Evolutionary conservation across 1,140 invertebrate species (phyloP).

Genomic region (Atta texana): DNA sequence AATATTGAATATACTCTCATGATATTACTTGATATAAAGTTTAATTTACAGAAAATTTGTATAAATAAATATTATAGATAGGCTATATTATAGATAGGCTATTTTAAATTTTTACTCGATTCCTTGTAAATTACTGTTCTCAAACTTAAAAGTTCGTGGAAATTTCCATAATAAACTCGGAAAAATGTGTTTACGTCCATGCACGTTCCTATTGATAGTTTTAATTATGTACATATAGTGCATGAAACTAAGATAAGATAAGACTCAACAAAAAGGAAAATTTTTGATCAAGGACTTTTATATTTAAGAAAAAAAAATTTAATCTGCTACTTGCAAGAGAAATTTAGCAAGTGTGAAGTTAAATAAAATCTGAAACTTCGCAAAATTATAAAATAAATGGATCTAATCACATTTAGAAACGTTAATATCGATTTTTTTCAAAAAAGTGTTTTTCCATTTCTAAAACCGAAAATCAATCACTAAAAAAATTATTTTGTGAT

Average conservation of each 20-base stretch:
- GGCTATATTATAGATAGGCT: neutral
- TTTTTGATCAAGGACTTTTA: neutral
- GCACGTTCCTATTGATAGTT: neutral
- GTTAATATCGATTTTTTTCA: too few species aligned
- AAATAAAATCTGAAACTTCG: too few species aligned
- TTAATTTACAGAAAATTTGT: neutral
- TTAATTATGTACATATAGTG: neutral
- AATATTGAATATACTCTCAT: neutral
- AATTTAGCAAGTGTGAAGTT: too few species aligned
- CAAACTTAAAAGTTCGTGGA: neutral
- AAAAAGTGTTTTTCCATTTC: too few species aligned
- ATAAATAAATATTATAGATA: neutral
- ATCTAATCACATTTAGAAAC: too few species aligned
- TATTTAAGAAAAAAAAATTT: neutral
- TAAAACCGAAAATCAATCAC: too few species aligned
- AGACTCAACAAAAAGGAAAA: neutral
- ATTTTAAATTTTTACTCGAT: neutral
- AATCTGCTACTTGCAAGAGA: neutral
- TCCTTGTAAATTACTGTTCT: neutral
- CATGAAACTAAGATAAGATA: conserved; percentile 11
- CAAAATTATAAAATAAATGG: too few species aligned
- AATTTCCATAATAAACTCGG: neutral
- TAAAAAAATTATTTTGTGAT: too few species aligned
- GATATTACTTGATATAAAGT: neutral
- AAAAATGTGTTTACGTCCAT: neutral